Evolutionary conservation across 2,888 invertebrate species (phyloP).

Genomic region (Acanthococcus lagerstroemiae): DNA sequence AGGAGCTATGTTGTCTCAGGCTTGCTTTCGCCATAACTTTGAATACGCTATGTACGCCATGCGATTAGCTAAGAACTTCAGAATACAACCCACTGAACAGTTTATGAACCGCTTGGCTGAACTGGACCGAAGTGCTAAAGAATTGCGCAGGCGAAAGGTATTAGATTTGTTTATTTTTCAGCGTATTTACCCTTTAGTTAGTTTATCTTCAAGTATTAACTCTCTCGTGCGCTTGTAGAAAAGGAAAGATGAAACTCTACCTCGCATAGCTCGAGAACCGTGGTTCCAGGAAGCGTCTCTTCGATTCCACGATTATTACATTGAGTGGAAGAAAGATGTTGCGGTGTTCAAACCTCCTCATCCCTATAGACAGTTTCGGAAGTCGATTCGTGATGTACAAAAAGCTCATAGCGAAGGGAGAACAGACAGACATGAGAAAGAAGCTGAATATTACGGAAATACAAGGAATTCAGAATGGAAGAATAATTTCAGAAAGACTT

Average conservation of each 20-base stretch:
- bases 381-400: no score
- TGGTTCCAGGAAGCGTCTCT: slow-evolving; percentile 30
- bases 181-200: neutral
- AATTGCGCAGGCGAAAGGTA: slow-evolving; percentile 47
- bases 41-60: slow-evolving; percentile 58
- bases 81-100: slow-evolving; percentile 51
- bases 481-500: no score
- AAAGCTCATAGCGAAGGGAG: no score
- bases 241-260: slow-evolving; percentile 8
- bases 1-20: slow-evolving; percentile 60
- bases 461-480: no score
- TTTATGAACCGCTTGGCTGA: slow-evolving; percentile 54
- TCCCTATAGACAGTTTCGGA: slow-evolving; percentile 41
- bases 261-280: slow-evolving; percentile 13
- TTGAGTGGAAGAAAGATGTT: slow-evolving; percentile 31
- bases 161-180: slow-evolving; percentile 32
- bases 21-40: slow-evolving; percentile 51
- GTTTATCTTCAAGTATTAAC: neutral
- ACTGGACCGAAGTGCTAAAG: slow-evolving; percentile 50
- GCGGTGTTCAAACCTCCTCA: slow-evolving; percentile 41
- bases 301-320: slow-evolving; percentile 33
- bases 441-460: no score
- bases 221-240: slow-evolving; percentile 12
- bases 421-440: neutral
- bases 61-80: slow-evolving; percentile 51